A percentile compares a stretch with the other conserved stretches of the same genome.
Evolutionary conservation across 1,140 invertebrate genomes (phyloP).

Genomic region (Scaptodrosophila lebanonensis): DNA sequence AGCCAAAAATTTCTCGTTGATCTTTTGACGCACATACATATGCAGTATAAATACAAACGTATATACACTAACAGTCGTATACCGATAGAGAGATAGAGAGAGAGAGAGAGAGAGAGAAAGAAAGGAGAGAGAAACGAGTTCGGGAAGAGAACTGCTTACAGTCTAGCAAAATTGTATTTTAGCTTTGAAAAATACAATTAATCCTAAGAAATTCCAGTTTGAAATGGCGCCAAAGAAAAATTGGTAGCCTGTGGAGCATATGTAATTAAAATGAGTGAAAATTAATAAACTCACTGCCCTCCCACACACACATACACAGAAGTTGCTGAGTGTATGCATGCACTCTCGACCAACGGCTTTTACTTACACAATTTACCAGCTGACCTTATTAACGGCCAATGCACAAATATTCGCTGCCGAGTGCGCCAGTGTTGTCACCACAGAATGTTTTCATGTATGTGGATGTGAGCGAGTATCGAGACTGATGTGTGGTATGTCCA

Average conservation of each 20-base stretch:
- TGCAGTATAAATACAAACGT: too few relatives aligned
- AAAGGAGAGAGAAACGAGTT: too few relatives aligned
- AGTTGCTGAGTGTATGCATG: too few relatives aligned
- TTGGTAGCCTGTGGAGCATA: conserved; percentile 47
- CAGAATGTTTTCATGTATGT: too few relatives aligned
- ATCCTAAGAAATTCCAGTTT: conserved; percentile 11
- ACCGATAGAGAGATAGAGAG: background rate
- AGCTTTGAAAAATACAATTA: conserved; percentile 49
- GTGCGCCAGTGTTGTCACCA: too few relatives aligned
- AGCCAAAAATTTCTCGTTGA: conserved; percentile 70
- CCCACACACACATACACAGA: background rate
- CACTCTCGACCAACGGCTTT: too few relatives aligned
- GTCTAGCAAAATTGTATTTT: conserved; percentile 64
- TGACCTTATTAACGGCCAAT: conserved; percentile 57
- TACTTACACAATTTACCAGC: conserved; percentile 26
- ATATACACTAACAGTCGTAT: conserved; percentile 1
- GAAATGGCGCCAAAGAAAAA: conserved; percentile 23
- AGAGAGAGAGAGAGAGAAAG: too few relatives aligned
- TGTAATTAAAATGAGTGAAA: conserved; percentile 68
- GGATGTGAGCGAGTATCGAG: too few relatives aligned
- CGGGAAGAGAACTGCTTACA: conserved; percentile 57
- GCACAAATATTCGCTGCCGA: conserved; percentile 42
- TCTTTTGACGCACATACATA: conserved; percentile 45
- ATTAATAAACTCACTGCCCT: conserved; percentile 41
- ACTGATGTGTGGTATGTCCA: too few relatives aligned